phyloP scores from a whole-genome alignment of 2,113 vertebrate species.

The Mesitornis unicolor region DNA sequence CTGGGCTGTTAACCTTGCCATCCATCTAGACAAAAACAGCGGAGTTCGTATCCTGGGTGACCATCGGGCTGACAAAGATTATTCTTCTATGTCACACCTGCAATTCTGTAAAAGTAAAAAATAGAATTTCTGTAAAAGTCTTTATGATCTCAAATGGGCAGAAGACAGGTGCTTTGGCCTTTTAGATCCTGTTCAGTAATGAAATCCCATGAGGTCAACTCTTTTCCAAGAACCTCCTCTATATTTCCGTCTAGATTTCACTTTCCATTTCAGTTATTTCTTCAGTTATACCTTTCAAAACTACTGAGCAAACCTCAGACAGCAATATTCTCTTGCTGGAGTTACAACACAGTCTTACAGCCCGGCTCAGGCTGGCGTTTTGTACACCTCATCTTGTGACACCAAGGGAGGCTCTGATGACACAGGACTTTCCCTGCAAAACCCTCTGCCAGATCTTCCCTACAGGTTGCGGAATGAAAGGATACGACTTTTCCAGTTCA shows the following conservation, averaged over 20 bases:
- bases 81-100: conserved; percentile 32
- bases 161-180: not conserved
- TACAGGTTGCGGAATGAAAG: not conserved
- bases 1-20: not conserved
- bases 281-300: not conserved
- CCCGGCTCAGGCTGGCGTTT: not conserved
- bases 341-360: not conserved
- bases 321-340: not conserved
- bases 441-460: not conserved
- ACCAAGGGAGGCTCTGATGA: not conserved
- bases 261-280: not conserved
- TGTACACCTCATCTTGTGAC: not conserved
- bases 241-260: not conserved
- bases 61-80: not conserved
- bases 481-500: not conserved
- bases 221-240: not conserved
- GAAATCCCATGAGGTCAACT: not conserved
- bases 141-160: not conserved
- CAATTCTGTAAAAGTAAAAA: conserved; percentile 3
- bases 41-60: not conserved
- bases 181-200: not conserved
- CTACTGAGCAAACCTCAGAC: not conserved
- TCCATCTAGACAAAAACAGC: not conserved
- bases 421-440: not conserved
- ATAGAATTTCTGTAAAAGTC: not conserved